A percentile compares a stretch with the other conserved stretches of the same genome.
Evolutionary conservation across 1,140 invertebrate genomes (phyloP).

Genomic region (Conus ventricosus): DNA sequence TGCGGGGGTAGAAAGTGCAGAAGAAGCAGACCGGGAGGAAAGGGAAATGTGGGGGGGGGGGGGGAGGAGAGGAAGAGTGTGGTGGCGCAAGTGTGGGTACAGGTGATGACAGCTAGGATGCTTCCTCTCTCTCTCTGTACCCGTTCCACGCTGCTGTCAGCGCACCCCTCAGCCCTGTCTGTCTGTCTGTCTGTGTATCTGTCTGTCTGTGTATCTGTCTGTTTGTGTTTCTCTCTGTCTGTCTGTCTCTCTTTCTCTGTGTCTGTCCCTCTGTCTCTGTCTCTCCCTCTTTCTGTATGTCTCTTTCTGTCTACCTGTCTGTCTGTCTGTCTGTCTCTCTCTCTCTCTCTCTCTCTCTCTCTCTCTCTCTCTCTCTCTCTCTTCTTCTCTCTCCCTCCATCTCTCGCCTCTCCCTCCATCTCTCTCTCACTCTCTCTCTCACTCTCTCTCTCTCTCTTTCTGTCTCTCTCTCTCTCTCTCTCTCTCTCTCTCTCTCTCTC

Average conservation of each 20-base stretch:
- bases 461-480: slow-evolving; percentile 20
- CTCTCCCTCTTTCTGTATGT: neutral
- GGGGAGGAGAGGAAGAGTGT: too few relatives aligned
- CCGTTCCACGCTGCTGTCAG: neutral
- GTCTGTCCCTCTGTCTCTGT: neutral
- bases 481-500: neutral
- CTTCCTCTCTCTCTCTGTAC: neutral
- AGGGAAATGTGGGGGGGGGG: too few relatives aligned
- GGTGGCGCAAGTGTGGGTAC: too few relatives aligned
- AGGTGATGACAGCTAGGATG: neutral
- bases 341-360: neutral
- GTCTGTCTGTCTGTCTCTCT: slow-evolving; percentile 8
- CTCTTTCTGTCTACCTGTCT: neutral
- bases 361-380: slow-evolving; percentile 18
- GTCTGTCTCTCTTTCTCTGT: neutral
- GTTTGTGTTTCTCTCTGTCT: neutral
- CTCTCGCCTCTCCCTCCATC: neutral
- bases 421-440: neutral
- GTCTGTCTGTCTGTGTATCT: neutral
- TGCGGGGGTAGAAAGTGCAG: too few relatives aligned
- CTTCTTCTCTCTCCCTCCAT: neutral
- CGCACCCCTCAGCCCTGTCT: neutral
- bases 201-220: neutral
- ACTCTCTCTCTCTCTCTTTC: neutral
- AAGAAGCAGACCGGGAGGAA: too few relatives aligned